Percentiles rank a stretch among this genome's conserved stretches.
phyloP scores from a whole-genome alignment of 2,888 invertebrate species.

The Tenthredo amoena region DNA sequence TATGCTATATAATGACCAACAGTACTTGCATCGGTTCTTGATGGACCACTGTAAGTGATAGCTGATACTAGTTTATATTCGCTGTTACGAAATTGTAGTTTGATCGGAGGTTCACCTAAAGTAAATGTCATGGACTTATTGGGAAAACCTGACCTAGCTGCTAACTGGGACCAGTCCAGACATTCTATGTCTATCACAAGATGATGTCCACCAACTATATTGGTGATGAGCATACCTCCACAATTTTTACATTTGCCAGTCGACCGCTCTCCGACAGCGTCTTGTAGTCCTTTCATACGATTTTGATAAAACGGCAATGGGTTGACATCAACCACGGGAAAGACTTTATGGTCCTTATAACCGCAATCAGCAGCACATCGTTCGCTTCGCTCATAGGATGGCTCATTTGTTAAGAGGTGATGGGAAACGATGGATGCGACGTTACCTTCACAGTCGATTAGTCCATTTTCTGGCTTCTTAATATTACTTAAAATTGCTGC shows the following conservation, averaged over 20 bases:
- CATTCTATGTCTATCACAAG: slow-evolving; percentile 17
- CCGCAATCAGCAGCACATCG: background rate
- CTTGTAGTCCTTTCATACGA: slow-evolving; percentile 1
- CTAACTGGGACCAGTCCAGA: background rate
- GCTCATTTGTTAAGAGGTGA: too few species aligned
- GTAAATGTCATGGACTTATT: background rate
- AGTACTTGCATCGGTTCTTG: background rate
- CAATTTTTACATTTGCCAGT: background rate
- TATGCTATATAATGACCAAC: background rate
- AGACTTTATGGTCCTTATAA: background rate
- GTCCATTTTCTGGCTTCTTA: too few species aligned
- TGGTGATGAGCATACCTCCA: background rate
- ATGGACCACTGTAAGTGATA: background rate
- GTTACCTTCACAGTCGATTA: too few species aligned
- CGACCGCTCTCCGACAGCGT: background rate
- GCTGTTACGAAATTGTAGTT: background rate
- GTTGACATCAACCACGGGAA: background rate
- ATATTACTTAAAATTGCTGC: too few species aligned
- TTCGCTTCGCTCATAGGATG: background rate
- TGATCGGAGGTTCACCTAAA: background rate
- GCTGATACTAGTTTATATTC: slow-evolving; percentile 10
- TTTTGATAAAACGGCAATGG: slow-evolving; percentile 6
- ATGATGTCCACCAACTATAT: background rate
- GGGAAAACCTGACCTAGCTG: background rate
- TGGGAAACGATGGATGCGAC: too few species aligned